Evolutionary conservation across 2,113 vertebrate species (phyloP).

Genomic region (Dipodomys spectabilis): DNA sequence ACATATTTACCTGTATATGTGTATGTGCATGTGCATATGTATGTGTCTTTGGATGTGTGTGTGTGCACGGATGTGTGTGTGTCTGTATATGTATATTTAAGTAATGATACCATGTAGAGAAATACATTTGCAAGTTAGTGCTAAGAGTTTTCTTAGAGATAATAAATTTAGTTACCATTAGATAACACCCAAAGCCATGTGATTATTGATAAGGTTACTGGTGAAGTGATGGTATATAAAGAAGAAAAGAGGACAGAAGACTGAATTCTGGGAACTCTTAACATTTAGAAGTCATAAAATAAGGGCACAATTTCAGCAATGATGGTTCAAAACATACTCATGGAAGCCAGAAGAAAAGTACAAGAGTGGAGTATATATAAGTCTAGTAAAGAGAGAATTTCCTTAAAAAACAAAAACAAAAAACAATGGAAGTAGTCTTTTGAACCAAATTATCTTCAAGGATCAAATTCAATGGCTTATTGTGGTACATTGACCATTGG

Average conservation of each 20-base stretch:
- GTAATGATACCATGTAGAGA: neutral
- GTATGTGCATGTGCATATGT: neutral
- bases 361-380: neutral
- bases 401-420: neutral
- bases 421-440: too few relatives aligned
- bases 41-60: too few relatives aligned
- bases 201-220: neutral
- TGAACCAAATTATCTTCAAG: neutral
- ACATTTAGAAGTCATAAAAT: neutral
- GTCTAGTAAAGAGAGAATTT: neutral
- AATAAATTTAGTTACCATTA: neutral
- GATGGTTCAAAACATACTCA: neutral
- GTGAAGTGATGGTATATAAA: neutral
- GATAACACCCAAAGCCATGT: neutral
- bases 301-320: neutral
- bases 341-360: neutral
- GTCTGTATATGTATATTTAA: neutral
- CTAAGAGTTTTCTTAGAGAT: neutral
- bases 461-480: too few relatives aligned
- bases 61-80: too few relatives aligned
- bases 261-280: neutral
- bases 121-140: neutral
- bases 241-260: neutral
- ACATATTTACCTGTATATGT: too few relatives aligned
- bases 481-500: neutral